Conservation (phyloP, 1,140 invertebrate species). For the Ips nitidus region DNA sequence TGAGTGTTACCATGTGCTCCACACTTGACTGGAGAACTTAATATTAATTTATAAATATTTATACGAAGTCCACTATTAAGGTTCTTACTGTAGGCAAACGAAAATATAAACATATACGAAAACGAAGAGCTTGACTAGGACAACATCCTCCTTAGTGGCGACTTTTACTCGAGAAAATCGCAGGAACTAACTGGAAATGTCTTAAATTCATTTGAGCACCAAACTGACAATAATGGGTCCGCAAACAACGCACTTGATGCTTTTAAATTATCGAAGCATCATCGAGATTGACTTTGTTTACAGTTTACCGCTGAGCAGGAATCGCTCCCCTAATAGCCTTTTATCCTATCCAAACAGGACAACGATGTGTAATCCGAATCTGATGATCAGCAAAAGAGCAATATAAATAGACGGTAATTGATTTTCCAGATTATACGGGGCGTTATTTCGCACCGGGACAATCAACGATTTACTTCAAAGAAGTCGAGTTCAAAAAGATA, state of each 20-base stretch:
- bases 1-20: constrained; percentile 34
- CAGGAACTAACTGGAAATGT: background rate
- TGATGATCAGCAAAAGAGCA: constrained; percentile 26
- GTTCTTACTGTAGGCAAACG: constrained; percentile 24
- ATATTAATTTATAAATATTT: constrained; percentile 36
- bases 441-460: background rate
- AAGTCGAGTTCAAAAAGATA: constrained; percentile 27
- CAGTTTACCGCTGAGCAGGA: constrained; percentile 31
- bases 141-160: background rate
- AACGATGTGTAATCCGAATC: constrained; percentile 38
- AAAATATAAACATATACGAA: constrained; percentile 4
- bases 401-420: constrained; percentile 26
- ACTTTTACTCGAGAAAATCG: background rate
- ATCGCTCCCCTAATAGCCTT: constrained; percentile 37
- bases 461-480: background rate
- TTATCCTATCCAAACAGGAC: constrained; percentile 37
- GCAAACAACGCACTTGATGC: constrained; percentile 26
- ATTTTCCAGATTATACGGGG: constrained; percentile 8
- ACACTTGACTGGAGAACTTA: constrained; percentile 34
- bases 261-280: constrained; percentile 33
- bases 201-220: background rate
- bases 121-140: too few species aligned
- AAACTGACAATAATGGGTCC: constrained; percentile 5
- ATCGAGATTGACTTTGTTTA: constrained; percentile 36
- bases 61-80: constrained; percentile 29